Conservation (phyloP, 1,140 invertebrate species). For the Elysia chlorotica region DNA sequence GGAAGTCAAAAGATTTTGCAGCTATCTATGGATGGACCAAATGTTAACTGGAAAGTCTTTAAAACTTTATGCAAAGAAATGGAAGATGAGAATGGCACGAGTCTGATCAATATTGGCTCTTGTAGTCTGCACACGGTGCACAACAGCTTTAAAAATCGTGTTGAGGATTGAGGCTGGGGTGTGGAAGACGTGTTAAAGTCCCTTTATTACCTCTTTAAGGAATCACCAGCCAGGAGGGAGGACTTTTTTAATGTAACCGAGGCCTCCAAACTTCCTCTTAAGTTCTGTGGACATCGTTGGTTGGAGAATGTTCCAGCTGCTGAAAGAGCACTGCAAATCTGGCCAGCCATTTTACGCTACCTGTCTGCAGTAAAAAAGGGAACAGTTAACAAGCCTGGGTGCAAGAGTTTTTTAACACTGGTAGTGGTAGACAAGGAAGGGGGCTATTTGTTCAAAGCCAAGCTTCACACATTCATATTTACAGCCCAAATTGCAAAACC, state of each 20-base stretch:
- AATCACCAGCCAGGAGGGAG: conserved; percentile 23
- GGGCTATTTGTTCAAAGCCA: background rate
- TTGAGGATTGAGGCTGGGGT: conserved; percentile 6
- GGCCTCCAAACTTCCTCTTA: conserved; percentile 16
- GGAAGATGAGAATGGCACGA: background rate
- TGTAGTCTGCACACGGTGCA: conserved; percentile 31
- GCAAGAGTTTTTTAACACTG: conserved; percentile 9
- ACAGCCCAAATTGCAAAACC: conserved; percentile 6
- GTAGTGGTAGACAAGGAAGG: background rate
- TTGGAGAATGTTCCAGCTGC: conserved; percentile 21
- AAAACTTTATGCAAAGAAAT: conserved; percentile 24
- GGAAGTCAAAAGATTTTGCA: conserved; percentile 32
- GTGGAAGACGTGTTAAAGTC: conserved; percentile 13
- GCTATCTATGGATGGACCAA: conserved; percentile 44
- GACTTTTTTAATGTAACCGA: conserved; percentile 22
- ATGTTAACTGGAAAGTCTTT: conserved; percentile 38
- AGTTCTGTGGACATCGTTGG: conserved; percentile 22
- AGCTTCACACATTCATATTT: conserved; percentile 12
- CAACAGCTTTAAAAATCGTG: conserved; percentile 26
- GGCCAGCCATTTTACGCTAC: background rate
- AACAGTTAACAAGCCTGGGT: conserved; percentile 4
- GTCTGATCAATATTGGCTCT: conserved; percentile 26
- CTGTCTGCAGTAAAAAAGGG: background rate
- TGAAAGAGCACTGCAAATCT: conserved; percentile 19
- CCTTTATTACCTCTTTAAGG: conserved; percentile 24